Evolutionary conservation across 2,797 vertebrate genomes (phyloP).

Genomic region (Neoniphon sammara): DNA sequence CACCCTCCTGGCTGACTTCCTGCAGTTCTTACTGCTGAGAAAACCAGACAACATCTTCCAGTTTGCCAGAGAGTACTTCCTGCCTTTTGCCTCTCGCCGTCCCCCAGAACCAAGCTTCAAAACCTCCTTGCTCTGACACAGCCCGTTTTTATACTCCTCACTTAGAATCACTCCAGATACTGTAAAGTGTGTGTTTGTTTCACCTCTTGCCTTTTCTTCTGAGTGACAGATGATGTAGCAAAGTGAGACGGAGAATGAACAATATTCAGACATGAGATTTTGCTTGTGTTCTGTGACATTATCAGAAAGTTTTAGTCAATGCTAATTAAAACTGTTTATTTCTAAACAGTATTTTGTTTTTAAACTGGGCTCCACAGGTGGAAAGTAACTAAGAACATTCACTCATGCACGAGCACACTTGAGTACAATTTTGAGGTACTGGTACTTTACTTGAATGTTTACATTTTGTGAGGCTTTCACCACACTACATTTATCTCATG

Average conservation of each 20-base stretch:
- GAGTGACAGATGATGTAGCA: neutral
- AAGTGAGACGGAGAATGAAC: neutral
- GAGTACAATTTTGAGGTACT: too few species aligned
- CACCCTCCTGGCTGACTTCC: slow-evolving; percentile 88
- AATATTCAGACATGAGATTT: neutral
- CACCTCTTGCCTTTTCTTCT: neutral
- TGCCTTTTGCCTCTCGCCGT: slow-evolving; percentile 66
- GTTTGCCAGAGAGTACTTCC: slow-evolving; percentile 89
- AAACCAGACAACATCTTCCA: slow-evolving; percentile 86
- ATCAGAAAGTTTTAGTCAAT: neutral
- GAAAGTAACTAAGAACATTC: too few species aligned
- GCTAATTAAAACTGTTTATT: too few species aligned
- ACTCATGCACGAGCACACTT: too few species aligned
- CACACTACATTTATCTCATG: too few species aligned
- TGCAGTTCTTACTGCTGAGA: slow-evolving; percentile 88
- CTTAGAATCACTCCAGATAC: neutral
- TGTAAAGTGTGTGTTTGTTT: neutral
- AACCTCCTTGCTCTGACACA: slow-evolving; percentile 26
- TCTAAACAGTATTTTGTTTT: too few species aligned
- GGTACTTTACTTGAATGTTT: too few species aligned
- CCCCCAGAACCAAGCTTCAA: slow-evolving; percentile 42
- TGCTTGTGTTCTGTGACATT: slow-evolving; percentile 15
- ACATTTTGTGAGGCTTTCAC: too few species aligned
- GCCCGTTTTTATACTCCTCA: neutral
- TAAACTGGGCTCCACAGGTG: too few species aligned